A percentile compares a stretch with the other conserved stretches of the same genome.
Evolutionary conservation across 1,140 invertebrate genomes (phyloP).

Genomic region (Leptinotarsa undecemlineata): DNA sequence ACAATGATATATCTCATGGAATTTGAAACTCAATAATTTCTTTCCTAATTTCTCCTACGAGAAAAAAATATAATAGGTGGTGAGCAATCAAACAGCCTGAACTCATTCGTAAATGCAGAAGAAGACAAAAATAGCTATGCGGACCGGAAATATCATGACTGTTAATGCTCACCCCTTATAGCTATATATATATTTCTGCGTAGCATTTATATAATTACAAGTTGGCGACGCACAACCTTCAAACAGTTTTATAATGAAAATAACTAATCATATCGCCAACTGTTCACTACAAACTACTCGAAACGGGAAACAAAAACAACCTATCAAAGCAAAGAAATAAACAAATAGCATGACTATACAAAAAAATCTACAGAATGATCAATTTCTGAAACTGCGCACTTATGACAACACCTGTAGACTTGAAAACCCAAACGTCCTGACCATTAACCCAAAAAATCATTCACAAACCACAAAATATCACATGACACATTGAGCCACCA

Average conservation of each 20-base stretch:
- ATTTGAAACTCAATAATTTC: slow-evolving; percentile 31
- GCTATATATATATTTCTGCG: slow-evolving; percentile 35
- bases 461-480: slow-evolving; percentile 57
- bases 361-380: slow-evolving; percentile 41
- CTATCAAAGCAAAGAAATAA: slow-evolving; percentile 39
- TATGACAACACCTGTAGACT: slow-evolving; percentile 50
- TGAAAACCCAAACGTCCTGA: slow-evolving; percentile 21
- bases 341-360: slow-evolving; percentile 18
- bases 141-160: slow-evolving; percentile 33
- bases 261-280: slow-evolving; percentile 44
- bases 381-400: slow-evolving; percentile 20
- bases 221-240: slow-evolving; percentile 51
- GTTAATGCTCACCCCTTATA: slow-evolving; percentile 27
- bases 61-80: neutral
- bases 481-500: slow-evolving; percentile 55
- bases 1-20: slow-evolving; percentile 45
- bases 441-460: slow-evolving; percentile 1
- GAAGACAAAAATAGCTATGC: slow-evolving; percentile 35
- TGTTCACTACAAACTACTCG: slow-evolving; percentile 40
- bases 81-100: slow-evolving; percentile 16
- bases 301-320: slow-evolving; percentile 41
- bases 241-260: slow-evolving; percentile 45
- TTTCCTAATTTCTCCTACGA: slow-evolving; percentile 14
- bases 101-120: slow-evolving; percentile 5
- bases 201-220: slow-evolving; percentile 40